phyloP scores from a whole-genome alignment of 1,140 invertebrate genomes.

The Drosophila equinoxialis region DNA sequence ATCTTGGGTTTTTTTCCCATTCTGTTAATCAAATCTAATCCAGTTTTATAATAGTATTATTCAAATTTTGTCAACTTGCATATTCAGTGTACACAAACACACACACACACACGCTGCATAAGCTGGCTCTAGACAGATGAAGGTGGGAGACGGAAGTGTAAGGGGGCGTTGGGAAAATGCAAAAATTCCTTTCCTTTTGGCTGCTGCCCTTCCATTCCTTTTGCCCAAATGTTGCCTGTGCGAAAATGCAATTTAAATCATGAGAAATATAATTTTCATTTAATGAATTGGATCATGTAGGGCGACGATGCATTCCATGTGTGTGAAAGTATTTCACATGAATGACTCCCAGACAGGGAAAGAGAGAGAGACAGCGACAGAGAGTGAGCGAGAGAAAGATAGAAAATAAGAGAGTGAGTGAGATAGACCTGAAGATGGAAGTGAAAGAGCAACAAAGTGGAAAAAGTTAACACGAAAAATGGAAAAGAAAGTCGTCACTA shows the following conservation, averaged over 20 bases:
- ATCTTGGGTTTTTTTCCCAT: not conserved
- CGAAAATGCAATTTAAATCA: slow-evolving; percentile 76
- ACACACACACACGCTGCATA: not conserved
- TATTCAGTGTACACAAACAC: not conserved
- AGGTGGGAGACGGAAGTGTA: not conserved
- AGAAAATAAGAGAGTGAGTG: not conserved
- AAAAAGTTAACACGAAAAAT: slow-evolving; percentile 61
- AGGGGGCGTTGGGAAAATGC: not conserved
- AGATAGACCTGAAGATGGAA: slow-evolving; percentile 30
- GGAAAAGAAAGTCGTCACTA: not conserved
- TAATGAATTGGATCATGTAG: slow-evolving; percentile 75
- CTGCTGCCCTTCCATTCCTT: not conserved
- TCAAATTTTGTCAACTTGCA: slow-evolving; percentile 1
- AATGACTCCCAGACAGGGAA: not conserved
- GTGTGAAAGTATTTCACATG: slow-evolving; percentile 15
- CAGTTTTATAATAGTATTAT: not conserved
- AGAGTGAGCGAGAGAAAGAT: not conserved
- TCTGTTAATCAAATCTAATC: not conserved
- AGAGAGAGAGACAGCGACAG: not conserved
- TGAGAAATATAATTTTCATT: slow-evolving; percentile 74
- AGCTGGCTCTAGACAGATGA: not conserved
- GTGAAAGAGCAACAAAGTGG: slow-evolving; percentile 62
- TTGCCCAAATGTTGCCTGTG: slow-evolving; percentile 18
- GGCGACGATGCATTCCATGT: slow-evolving; percentile 29
- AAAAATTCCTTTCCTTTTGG: slow-evolving; percentile 1